A percentile compares a stretch with the other conserved stretches of the same genome.
Evolutionary conservation across 1,140 invertebrate species (phyloP).

Genomic region (Bemisia tabaci): DNA sequence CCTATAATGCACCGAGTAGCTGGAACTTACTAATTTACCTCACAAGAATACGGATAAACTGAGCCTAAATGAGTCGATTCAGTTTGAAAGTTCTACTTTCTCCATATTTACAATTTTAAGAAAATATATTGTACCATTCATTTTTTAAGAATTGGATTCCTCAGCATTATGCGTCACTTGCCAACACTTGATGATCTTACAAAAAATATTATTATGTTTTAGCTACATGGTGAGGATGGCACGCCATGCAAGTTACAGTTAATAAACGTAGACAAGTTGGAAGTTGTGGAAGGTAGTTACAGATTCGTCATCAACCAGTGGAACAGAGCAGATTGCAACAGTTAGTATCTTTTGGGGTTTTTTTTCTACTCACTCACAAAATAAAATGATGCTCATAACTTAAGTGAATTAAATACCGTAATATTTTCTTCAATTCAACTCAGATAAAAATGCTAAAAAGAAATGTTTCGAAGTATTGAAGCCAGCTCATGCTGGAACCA

Average conservation of each 20-base stretch:
- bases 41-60: too few relatives aligned
- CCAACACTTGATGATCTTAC: background rate
- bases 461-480: background rate
- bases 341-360: too few relatives aligned
- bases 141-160: background rate
- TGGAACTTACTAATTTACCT: too few relatives aligned
- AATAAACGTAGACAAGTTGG: slow-evolving; percentile 19
- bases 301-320: slow-evolving; percentile 19
- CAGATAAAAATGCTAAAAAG: background rate
- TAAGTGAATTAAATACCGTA: background rate
- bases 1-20: too few relatives aligned
- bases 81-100: too few relatives aligned
- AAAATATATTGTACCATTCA: background rate
- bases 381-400: background rate
- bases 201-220: slow-evolving; percentile 3
- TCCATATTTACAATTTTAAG: background rate
- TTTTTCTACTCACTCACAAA: background rate
- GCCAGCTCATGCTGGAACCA: background rate
- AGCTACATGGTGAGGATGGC: slow-evolving; percentile 13
- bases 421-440: background rate
- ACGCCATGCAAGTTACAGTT: slow-evolving; percentile 18
- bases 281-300: slow-evolving; percentile 19
- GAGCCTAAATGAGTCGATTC: too few relatives aligned
- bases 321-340: slow-evolving; percentile 18
- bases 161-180: background rate